Evolutionary conservation across 2,113 vertebrate genomes (phyloP), one percentile per base, ranked within the genome.

Genomic region (Regulus satrapa): DNA sequence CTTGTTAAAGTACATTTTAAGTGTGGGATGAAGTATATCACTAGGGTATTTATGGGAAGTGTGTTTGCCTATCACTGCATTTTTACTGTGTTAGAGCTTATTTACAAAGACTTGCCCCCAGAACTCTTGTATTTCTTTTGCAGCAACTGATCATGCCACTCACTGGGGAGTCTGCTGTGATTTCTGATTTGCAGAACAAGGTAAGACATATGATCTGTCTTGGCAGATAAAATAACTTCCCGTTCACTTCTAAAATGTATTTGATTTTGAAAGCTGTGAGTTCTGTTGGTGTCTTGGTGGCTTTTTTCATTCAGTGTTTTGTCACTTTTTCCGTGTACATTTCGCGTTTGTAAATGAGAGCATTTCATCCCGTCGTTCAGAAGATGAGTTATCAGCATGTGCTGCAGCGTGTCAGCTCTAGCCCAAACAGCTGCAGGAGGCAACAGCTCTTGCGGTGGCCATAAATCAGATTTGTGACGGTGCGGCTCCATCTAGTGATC

Each of bases 391-490:
- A 64, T 21, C 28, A 21, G 56, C 40, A 52, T n/a, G 59, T 2
- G 9, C 34, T n/a, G 55, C 9, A 79, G 77, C 15, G 2, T 46
- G 51, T 88, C 75, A 34, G 51, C 48, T 89, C 85, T 23, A 73
- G 66, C 52, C 58, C 61, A 41, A 69, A 38, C 32, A 45, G 12
- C 34, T 17, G 6, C 4, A 21, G 9, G 12, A 76, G 18, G 15
- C 29, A 32, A 12, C 21, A 34, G 19, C 38, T 34, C 51, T 63
- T 52, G 5, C 8, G 10, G 24, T 3, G 3, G 41, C 75, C 79
- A 82, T 97, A 97, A 97, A 96, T 97, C 96, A 96, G 89, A 95
- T 97, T 96, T 85, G 76, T 93, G 92, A 82, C 92, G 64, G 20
- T 73, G 85, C 85, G 66, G 87, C 95, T 77, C 97, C 97, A 97